phyloP scores from a whole-genome alignment of 2,113 vertebrate genomes.

The Zosterops japonicus region DNA sequence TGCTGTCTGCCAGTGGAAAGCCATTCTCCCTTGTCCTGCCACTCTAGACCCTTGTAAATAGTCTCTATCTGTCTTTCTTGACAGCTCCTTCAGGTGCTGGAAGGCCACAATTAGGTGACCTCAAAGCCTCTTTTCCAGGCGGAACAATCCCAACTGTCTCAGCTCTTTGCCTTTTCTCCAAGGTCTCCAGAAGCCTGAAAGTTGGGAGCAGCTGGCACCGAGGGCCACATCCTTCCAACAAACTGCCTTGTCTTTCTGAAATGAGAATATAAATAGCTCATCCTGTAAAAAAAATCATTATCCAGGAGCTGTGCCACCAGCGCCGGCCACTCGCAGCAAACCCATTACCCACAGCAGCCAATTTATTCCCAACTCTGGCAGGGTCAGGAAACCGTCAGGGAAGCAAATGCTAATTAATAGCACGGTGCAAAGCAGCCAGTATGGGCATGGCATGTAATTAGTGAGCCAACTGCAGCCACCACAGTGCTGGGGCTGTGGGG shows the following conservation, averaged over 20 bases:
- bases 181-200: background rate
- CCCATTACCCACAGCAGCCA: background rate
- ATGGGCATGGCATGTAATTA: background rate
- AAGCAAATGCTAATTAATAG: constrained; percentile 14
- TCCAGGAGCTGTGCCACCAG: background rate
- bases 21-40: background rate
- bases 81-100: background rate
- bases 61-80: background rate
- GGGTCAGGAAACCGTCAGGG: background rate
- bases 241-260: background rate
- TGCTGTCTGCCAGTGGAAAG: background rate
- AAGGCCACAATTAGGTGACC: background rate
- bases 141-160: background rate
- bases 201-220: background rate
- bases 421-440: background rate
- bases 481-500: background rate
- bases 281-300: background rate
- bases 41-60: background rate
- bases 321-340: background rate
- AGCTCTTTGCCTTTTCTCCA: background rate
- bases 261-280: background rate
- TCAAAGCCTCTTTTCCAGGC: background rate
- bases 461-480: background rate
- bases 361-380: background rate
- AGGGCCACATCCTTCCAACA: background rate